These are phyloP conservation scores for Chrysoperla carnea DNA, from an alignment of 1,140 invertebrate genomes.

Conservation along the genomic window DNA sequence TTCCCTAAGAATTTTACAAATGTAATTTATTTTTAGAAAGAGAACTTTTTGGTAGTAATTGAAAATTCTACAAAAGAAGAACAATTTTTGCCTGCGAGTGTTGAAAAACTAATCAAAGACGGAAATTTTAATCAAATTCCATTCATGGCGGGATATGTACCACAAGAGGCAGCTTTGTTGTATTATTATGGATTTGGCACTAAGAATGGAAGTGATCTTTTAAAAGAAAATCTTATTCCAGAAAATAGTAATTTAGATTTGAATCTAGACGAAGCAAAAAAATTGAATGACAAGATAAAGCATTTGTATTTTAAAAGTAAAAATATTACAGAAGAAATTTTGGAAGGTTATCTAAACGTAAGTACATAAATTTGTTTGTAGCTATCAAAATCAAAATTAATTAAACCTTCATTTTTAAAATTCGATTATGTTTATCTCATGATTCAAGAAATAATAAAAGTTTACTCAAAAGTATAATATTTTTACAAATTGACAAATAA, in stretches of 20 bases:
- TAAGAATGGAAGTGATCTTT: too few relatives aligned
- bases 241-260: too few relatives aligned
- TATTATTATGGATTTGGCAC: conserved; percentile 7
- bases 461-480: too few relatives aligned
- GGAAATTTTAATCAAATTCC: conserved; percentile 24
- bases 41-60: conserved; percentile 10
- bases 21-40: too few relatives aligned
- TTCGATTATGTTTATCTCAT: too few relatives aligned
- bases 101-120: conserved; percentile 19
- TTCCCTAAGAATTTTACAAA: too few relatives aligned
- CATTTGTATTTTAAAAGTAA: not conserved
- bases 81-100: conserved; percentile 18
- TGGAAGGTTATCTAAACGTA: not conserved
- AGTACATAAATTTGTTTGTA: too few relatives aligned
- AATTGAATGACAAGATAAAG: not conserved
- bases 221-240: too few relatives aligned
- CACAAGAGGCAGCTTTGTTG: conserved; percentile 23
- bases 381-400: too few relatives aligned
- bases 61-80: conserved; percentile 19
- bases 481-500: too few relatives aligned
- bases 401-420: too few relatives aligned
- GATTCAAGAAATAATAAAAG: too few relatives aligned
- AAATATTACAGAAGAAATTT: not conserved
- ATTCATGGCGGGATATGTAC: conserved; percentile 22
- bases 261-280: not conserved